Conservation (phyloP, 2,113 vertebrate genomes). For the Martes martes region DNA sequence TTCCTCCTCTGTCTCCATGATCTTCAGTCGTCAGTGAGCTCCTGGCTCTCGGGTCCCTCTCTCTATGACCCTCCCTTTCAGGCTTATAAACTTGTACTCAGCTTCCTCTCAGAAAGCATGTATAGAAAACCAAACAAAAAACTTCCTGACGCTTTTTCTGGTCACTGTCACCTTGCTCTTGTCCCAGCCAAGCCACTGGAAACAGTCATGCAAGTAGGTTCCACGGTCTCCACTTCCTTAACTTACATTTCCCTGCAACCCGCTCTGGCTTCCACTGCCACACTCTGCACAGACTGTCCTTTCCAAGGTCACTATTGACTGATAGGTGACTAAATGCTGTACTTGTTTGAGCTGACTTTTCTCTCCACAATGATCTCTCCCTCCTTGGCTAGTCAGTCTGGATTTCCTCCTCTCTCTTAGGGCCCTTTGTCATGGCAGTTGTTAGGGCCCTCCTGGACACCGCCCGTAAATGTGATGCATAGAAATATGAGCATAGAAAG, state of each 20-base stretch:
- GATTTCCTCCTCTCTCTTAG: neutral
- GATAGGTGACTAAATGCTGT: neutral
- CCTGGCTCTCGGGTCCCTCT: neutral
- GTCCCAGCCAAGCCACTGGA: neutral
- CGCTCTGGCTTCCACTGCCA: neutral
- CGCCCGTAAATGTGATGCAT: neutral
- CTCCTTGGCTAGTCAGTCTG: neutral
- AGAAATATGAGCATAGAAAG: too few species aligned
- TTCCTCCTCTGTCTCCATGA: rapidly evolving
- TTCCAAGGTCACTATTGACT: neutral
- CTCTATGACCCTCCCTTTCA: neutral
- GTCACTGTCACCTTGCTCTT: neutral
- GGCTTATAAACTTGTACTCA: neutral
- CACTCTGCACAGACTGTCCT: neutral
- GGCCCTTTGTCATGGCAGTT: neutral
- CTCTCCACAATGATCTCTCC: neutral
- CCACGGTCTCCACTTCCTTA: neutral
- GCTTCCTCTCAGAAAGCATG: neutral
- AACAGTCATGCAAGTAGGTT: neutral
- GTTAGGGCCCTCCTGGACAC: neutral
- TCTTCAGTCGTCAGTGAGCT: neutral
- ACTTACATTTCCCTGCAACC: neutral
- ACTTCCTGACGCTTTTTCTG: neutral
- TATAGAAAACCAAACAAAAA: neutral
- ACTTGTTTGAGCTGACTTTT: neutral